Evolutionary conservation across 2,888 invertebrate genomes (phyloP).

Genomic region (Mesorhabditis belari): DNA sequence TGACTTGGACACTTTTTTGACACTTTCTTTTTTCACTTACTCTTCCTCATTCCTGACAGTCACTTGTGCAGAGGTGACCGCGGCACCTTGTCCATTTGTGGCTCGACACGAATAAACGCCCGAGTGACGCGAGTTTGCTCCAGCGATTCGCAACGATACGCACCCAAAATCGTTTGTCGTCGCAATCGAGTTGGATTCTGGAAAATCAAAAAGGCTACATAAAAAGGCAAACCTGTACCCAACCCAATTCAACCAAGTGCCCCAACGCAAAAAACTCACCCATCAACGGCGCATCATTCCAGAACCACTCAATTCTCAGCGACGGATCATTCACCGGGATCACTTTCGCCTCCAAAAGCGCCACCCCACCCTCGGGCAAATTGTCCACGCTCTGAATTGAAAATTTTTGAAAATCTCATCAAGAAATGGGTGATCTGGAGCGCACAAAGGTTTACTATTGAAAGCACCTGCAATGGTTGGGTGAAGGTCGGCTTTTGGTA

Average conservation of each 20-base stretch:
- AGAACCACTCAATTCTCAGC: conserved; percentile 60
- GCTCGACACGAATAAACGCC: conserved; percentile 85
- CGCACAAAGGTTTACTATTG: too few species aligned
- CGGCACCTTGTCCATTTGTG: conserved; percentile 79
- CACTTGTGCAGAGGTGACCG: conserved; percentile 89
- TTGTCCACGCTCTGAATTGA: too few species aligned
- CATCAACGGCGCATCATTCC: conserved; percentile 50
- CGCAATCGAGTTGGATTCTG: conserved; percentile 53
- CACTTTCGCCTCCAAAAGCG: conserved; percentile 84
- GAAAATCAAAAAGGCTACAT: too few species aligned
- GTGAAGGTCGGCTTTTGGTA: conserved; percentile 88
- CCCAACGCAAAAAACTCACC: too few species aligned
- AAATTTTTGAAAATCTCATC: too few species aligned
- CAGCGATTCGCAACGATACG: conserved; percentile 78
- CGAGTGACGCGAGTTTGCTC: conserved; percentile 78
- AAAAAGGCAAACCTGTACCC: too few species aligned
- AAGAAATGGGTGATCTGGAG: too few species aligned
- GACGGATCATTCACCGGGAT: conserved; percentile 89
- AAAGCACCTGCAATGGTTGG: conserved; percentile 81
- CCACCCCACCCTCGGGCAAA: conserved; percentile 79
- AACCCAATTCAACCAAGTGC: too few species aligned
- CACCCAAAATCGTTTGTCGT: conserved; percentile 83
- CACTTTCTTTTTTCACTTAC: too few species aligned
- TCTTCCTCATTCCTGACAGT: conserved; percentile 66
- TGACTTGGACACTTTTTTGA: too few species aligned